Percentiles rank a stretch among this genome's conserved stretches.
phyloP scores from a whole-genome alignment of 2,797 vertebrate genomes.

The Natrix natrix region DNA sequence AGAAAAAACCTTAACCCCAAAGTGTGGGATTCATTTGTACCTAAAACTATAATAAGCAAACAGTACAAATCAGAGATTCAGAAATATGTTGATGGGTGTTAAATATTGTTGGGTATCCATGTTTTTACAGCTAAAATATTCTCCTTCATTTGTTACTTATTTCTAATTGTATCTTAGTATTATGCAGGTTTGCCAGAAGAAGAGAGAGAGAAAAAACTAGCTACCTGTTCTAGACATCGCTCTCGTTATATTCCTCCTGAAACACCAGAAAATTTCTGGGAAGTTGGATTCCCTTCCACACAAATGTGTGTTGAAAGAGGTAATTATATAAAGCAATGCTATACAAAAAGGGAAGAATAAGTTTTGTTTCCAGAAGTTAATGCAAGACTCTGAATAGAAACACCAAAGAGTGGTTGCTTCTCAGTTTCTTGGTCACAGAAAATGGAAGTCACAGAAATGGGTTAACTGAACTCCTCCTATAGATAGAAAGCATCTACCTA shows the following conservation, averaged over 20 bases:
- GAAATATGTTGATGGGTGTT: neutral
- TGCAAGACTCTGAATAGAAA: neutral
- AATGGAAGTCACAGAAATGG: neutral
- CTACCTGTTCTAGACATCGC: slow-evolving; percentile 90
- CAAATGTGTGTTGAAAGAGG: slow-evolving; percentile 94
- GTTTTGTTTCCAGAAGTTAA: neutral
- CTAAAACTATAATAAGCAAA: neutral
- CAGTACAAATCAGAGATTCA: neutral
- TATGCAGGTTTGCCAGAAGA: slow-evolving; percentile 88
- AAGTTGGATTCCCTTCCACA: slow-evolving; percentile 96
- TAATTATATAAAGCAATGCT: slow-evolving; percentile 55
- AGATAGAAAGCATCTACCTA: neutral
- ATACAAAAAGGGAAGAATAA: neutral
- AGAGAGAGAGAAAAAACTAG: slow-evolving; percentile 86
- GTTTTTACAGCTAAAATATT: neutral
- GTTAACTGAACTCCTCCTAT: neutral
- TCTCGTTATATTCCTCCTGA: slow-evolving; percentile 87
- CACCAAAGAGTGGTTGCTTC: neutral
- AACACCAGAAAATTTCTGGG: slow-evolving; percentile 98
- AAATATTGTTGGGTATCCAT: neutral
- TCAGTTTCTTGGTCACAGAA: neutral
- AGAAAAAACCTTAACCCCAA: neutral
- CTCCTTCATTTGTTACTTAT: neutral
- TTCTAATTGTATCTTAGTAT: slow-evolving; percentile 75
- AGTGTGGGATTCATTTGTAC: neutral